Percentiles rank a stretch among this genome's conserved stretches.
Conservation (phyloP, 2,113 vertebrate species). For the Delphinapterus leucas region DNA sequence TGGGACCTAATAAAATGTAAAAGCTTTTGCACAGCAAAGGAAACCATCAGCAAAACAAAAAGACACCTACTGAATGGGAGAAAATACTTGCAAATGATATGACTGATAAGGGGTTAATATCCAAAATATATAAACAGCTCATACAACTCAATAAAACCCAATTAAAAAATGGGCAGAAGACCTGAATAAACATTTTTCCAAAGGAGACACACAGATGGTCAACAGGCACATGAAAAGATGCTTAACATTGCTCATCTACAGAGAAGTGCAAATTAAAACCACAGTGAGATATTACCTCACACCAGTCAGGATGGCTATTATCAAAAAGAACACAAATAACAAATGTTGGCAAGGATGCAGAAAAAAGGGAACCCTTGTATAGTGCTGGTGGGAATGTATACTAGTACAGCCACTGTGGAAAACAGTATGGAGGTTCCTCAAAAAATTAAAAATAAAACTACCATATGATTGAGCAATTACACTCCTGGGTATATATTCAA, state of each 20-base stretch:
- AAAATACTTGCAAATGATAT: not conserved
- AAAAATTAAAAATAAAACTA: not conserved
- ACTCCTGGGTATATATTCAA: not conserved
- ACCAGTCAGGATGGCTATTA: not conserved
- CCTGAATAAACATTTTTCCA: not conserved
- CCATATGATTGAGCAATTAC: not conserved
- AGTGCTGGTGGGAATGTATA: not conserved
- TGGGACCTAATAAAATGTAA: not conserved
- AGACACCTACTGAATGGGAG: not conserved
- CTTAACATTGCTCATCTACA: not conserved
- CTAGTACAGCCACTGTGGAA: not conserved
- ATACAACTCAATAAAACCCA: not conserved
- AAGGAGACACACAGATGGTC: not conserved
- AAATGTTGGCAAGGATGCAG: not conserved
- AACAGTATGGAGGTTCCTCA: not conserved
- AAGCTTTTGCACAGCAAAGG: not conserved
- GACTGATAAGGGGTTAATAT: not conserved
- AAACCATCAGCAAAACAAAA: not conserved
- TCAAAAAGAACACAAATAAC: not conserved
- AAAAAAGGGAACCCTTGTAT: not conserved
- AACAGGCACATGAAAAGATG: not conserved
- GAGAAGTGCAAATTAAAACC: not conserved
- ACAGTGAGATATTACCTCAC: not conserved
- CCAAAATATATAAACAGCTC: not conserved
- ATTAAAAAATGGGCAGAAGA: not conserved